These are phyloP conservation scores for Falcaria lacertinaria DNA, from an alignment of 2,888 invertebrate species.

Conservation along the genomic window DNA sequence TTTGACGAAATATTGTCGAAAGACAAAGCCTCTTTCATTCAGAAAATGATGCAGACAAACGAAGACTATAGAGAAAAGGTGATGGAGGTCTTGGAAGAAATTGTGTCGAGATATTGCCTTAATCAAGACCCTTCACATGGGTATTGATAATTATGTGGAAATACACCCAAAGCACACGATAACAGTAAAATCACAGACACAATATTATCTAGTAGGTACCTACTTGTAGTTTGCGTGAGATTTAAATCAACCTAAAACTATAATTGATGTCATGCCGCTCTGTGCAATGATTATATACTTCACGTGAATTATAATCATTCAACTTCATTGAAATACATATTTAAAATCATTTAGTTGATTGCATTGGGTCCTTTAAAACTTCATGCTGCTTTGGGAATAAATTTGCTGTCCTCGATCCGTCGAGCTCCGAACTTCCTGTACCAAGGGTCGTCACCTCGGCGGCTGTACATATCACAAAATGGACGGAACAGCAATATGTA, in stretches of 20 bases:
- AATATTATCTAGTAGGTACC: too few species aligned
- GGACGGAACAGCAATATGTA: constrained; percentile 77
- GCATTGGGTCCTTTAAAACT: constrained; percentile 57
- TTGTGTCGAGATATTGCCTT: constrained; percentile 72
- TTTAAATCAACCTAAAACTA: too few species aligned
- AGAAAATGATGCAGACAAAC: constrained; percentile 74
- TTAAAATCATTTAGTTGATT: neutral
- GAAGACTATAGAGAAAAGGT: constrained; percentile 69
- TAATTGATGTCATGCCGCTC: too few species aligned
- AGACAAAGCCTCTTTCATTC: constrained; percentile 76
- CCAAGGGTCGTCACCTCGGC: constrained; percentile 65
- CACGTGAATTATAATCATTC: too few species aligned
- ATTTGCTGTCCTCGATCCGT: constrained; percentile 52
- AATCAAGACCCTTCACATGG: constrained; percentile 28
- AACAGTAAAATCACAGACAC: too few species aligned
- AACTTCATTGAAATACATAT: too few species aligned
- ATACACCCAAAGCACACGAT: too few species aligned
- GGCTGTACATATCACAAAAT: constrained; percentile 66
- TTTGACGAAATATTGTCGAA: constrained; percentile 77
- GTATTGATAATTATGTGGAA: too few species aligned
- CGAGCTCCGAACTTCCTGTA: constrained; percentile 56
- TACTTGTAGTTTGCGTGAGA: too few species aligned
- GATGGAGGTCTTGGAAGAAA: constrained; percentile 76
- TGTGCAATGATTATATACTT: too few species aligned
- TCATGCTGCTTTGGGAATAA: constrained; percentile 46